Base-by-base conservation (phyloP, 2,113 vertebrate genomes). In the Acanthochromis polyacanthus region DNA sequence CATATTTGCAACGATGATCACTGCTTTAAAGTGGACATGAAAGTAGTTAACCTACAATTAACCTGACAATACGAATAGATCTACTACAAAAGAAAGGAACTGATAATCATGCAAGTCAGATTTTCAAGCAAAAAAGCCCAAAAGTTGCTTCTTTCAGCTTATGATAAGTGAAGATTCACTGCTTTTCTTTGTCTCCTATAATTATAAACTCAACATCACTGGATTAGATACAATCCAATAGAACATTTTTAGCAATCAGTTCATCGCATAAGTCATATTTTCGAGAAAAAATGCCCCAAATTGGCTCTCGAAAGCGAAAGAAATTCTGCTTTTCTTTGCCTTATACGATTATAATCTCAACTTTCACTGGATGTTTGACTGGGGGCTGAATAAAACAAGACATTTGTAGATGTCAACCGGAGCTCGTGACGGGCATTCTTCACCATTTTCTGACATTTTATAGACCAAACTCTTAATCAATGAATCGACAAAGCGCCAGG, bases 401-500 rank as follows among this genome's bases (percentile, higher is more conserved):
- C 12, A 51, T 46, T 38, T 52, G 9, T 8, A 36, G 32, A 36
- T 36, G 32, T 36, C 32, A 36, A 9, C 32, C 9, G 6, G 7
- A 58, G 50, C 15, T 12, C 36, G 5, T 40, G 16, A 46, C 36
- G 17, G 17, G 9, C 56, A 46, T 71, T 23, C 25, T 30, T 23
- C 20, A 28, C 23, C 0, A 53, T 48, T 75, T 67, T 38, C 36
- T 78, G 28, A 75, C 55, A 72, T 84, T 66, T 70, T 59, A 38
- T 9, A 17, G 12, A 55, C 12, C 43, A 22, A 53, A 81, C 30
- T 72, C 38, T 25, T 14, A 40, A 79, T 53, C 53, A 20, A 32
- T 78, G 28, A 64, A 64, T 55, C 7, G 1, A 20, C 15, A 53
- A 43, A 30, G 58, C 69, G 19, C 48, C 20, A 0, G 4, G 45